phyloP scores from a whole-genome alignment of 2,797 vertebrate genomes.

The Malurus leucopterus region DNA sequence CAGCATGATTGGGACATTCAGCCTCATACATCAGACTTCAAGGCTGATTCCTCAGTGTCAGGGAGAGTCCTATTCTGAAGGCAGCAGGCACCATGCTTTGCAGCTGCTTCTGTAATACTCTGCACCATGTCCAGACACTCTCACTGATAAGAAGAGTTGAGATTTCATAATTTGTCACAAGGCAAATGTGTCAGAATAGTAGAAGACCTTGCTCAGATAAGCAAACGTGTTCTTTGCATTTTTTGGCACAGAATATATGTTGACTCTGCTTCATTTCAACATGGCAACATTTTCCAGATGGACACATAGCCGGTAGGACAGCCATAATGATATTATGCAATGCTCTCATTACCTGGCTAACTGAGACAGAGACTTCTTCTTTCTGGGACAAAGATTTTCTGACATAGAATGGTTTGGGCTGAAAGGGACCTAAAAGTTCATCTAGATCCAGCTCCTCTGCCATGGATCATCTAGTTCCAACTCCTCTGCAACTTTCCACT shows the following conservation, averaged over 20 bases:
- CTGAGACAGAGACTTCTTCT: background rate
- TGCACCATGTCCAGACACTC: background rate
- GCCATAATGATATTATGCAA: background rate
- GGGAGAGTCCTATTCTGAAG: background rate
- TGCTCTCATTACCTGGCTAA: background rate
- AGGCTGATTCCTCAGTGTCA: background rate
- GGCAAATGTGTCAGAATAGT: accelerated
- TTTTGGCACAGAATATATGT: background rate
- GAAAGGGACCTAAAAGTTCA: background rate
- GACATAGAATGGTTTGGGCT: background rate
- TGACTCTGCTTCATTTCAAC: background rate
- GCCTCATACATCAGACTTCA: background rate
- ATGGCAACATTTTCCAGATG: background rate
- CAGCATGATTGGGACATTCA: background rate
- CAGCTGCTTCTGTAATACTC: background rate
- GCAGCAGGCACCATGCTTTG: background rate
- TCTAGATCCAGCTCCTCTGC: background rate
- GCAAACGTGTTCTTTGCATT: background rate
- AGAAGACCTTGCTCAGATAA: background rate
- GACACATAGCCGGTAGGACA: background rate
- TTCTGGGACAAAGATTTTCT: background rate
- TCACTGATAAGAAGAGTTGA: background rate
- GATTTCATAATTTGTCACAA: background rate
- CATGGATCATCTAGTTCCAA: background rate
- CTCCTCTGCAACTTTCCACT: background rate